phyloP scores from a whole-genome alignment of 2,113 vertebrate species.

The Lucifuga dentata region DNA sequence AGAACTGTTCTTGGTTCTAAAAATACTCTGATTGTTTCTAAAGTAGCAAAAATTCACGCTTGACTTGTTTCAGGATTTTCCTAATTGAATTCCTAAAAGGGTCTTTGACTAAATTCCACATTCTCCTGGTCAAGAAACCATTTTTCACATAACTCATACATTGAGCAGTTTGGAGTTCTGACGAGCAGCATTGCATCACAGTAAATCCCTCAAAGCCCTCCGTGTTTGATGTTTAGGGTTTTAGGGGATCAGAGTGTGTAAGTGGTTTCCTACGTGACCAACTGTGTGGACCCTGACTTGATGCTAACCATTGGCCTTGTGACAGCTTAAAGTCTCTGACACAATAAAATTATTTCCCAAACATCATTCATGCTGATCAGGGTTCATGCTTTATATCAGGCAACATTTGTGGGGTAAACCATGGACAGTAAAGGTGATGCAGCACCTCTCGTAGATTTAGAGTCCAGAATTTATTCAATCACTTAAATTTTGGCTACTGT shows the following conservation, averaged over 20 bases:
- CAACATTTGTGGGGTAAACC: background rate
- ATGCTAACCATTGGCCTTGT: slow-evolving; percentile 31
- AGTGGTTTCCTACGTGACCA: slow-evolving; percentile 48
- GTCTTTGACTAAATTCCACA: background rate
- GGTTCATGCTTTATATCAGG: background rate
- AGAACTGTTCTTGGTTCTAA: too few species aligned
- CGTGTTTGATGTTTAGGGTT: slow-evolving; percentile 58
- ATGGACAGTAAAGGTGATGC: too few species aligned
- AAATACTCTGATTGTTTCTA: too few species aligned
- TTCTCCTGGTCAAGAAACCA: background rate
- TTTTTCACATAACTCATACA: background rate
- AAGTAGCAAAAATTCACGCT: background rate
- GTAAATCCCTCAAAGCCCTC: slow-evolving; percentile 34
- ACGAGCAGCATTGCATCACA: slow-evolving; percentile 24
- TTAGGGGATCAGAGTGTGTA: slow-evolving; percentile 38
- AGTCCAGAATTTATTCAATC: too few species aligned
- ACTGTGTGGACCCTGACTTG: slow-evolving; percentile 14
- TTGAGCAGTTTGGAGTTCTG: slow-evolving; percentile 4
- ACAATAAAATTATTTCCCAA: slow-evolving; percentile 23
- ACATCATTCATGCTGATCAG: background rate
- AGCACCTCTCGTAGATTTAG: too few species aligned
- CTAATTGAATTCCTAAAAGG: background rate
- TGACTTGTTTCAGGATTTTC: background rate
- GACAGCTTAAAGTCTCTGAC: slow-evolving; percentile 6
- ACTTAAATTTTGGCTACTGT: too few species aligned